Conservation (phyloP, 2,797 vertebrate species). For the Propithecus perrieri region DNA sequence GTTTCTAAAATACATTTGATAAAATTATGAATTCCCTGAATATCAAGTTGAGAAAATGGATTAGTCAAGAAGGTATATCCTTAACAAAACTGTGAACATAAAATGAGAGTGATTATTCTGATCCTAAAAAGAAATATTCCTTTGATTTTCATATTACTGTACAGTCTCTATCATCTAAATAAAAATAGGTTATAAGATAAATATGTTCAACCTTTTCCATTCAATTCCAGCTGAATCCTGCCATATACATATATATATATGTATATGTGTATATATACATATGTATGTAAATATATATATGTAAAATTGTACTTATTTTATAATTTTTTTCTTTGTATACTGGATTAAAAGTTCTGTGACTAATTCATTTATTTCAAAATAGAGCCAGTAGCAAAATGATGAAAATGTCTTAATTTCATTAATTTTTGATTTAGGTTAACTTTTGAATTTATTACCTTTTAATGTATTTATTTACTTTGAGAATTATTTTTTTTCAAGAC, state of each 20-base stretch:
- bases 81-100: neutral
- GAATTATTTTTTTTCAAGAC: neutral
- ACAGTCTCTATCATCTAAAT: neutral
- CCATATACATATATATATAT: neutral
- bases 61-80: neutral
- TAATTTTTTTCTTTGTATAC: neutral
- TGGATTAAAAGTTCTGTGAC: neutral
- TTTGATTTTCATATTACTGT: neutral
- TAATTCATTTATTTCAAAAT: neutral
- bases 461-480: neutral
- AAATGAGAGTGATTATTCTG: neutral
- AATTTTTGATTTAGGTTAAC: neutral
- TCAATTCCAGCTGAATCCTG: neutral
- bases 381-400: neutral
- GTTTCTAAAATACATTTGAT: neutral
- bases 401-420: neutral
- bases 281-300: neutral
- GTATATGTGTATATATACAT: too few relatives aligned
- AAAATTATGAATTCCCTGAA: neutral
- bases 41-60: neutral
- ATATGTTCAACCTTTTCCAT: neutral
- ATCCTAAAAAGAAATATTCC: neutral
- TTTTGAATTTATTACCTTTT: neutral
- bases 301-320: neutral
- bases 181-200: neutral